phyloP scores from a whole-genome alignment of 2,113 vertebrate genomes.

The Centropus unirufus region DNA sequence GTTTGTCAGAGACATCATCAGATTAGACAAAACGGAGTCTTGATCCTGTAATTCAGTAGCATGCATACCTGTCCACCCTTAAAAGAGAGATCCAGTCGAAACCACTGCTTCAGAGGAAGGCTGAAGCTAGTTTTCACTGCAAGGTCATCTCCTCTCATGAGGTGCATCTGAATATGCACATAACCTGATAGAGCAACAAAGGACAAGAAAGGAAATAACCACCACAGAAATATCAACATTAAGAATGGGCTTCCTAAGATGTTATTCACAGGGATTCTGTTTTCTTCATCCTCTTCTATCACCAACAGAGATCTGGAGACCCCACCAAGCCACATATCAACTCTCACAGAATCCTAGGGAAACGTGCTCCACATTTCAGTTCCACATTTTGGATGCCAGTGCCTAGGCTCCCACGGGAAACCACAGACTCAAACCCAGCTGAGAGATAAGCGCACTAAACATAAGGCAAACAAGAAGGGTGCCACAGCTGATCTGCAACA shows the following conservation, averaged over 20 bases:
- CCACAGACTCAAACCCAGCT: neutral
- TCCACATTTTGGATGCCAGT: neutral
- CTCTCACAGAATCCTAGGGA: neutral
- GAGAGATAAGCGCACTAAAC: neutral
- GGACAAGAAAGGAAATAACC: neutral
- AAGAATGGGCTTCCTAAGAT: neutral
- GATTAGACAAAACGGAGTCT: neutral
- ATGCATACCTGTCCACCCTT: constrained; percentile 81
- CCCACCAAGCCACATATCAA: neutral
- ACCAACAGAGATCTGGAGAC: neutral
- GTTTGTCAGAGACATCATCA: neutral
- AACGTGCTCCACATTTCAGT: neutral
- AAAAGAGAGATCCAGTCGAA: constrained; percentile 86
- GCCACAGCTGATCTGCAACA: neutral
- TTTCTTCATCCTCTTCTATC: neutral
- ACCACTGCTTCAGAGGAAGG: constrained; percentile 86
- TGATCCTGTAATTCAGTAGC: neutral
- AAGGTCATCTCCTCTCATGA: constrained; percentile 80
- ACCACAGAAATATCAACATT: neutral
- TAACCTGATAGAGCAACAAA: constrained; percentile 72
- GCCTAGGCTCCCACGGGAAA: neutral
- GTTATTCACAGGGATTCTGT: neutral
- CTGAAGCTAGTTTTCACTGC: constrained; percentile 79
- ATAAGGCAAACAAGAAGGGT: neutral
- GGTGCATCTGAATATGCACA: constrained; percentile 86